Evolutionary conservation across 2,797 vertebrate genomes (phyloP).

Genomic region (Falco concolor): DNA sequence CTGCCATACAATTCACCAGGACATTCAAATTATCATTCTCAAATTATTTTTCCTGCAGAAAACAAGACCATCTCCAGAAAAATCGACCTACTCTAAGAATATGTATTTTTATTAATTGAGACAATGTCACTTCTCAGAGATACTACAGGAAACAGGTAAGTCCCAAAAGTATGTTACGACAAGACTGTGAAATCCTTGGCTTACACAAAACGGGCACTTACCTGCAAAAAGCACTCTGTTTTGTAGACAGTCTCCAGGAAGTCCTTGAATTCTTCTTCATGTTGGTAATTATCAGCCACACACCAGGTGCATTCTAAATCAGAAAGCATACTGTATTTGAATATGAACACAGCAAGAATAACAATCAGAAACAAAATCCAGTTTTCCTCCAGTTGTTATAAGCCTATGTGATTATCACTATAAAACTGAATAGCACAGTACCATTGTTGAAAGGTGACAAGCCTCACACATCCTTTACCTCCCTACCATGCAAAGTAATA

Average conservation of each 20-base stretch:
- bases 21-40: not conserved
- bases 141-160: not conserved
- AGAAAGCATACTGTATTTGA: slow-evolving; percentile 14
- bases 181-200: not conserved
- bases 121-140: not conserved
- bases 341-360: not conserved
- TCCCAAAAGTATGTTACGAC: not conserved
- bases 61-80: not conserved
- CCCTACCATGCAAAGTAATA: not conserved
- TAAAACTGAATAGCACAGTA: not conserved
- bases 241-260: slow-evolving; percentile 82
- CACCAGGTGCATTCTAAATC: slow-evolving; percentile 84
- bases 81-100: not conserved
- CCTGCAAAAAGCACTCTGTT: slow-evolving; percentile 88
- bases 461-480: not conserved
- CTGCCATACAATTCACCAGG: not conserved
- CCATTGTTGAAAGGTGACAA: not conserved
- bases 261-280: slow-evolving; percentile 74
- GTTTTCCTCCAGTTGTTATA: not conserved
- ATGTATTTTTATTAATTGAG: not conserved
- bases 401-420: not conserved
- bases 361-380: not conserved
- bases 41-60: not conserved
- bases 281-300: slow-evolving; percentile 70
- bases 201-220: slow-evolving; percentile 53